Conservation (phyloP, 1,140 invertebrate species). For the Lerema accius region DNA sequence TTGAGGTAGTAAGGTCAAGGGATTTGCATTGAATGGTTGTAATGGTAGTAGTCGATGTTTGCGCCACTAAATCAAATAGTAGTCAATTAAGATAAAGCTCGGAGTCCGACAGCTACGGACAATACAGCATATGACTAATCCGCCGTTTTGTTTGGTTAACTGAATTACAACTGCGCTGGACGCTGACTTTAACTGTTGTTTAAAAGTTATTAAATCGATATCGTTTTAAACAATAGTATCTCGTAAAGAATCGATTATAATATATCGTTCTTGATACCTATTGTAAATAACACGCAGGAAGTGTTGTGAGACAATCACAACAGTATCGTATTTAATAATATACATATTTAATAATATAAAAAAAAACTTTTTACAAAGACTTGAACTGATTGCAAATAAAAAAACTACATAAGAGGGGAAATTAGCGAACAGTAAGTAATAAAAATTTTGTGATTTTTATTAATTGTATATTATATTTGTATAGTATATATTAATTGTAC, state of each 20-base stretch:
- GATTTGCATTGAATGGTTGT: conserved; percentile 11
- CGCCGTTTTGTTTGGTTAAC: conserved; percentile 73
- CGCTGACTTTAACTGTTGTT: background rate
- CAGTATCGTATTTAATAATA: too few relatives aligned
- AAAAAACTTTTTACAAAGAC: too few relatives aligned
- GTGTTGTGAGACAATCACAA: too few relatives aligned
- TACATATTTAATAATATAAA: too few relatives aligned
- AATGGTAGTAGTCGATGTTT: conserved; percentile 43
- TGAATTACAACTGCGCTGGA: conserved; percentile 57
- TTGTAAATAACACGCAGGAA: too few relatives aligned
- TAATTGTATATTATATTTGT: too few relatives aligned
- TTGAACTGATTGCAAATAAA: too few relatives aligned
- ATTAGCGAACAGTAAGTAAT: too few relatives aligned
- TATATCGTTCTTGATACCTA: background rate
- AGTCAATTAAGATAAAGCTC: conserved; percentile 81
- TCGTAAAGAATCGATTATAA: background rate
- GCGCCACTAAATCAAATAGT: conserved; percentile 76
- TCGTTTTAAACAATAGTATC: background rate
- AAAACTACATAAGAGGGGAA: too few relatives aligned
- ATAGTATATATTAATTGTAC: too few relatives aligned
- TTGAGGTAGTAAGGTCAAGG: conserved; percentile 1
- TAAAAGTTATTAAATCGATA: background rate
- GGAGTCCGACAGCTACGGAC: conserved; percentile 69
- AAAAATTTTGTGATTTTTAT: too few relatives aligned
- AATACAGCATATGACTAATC: conserved; percentile 77